Evolutionary conservation across 2,797 vertebrate genomes (phyloP).

Genomic region (Takifugu rubripes): DNA sequence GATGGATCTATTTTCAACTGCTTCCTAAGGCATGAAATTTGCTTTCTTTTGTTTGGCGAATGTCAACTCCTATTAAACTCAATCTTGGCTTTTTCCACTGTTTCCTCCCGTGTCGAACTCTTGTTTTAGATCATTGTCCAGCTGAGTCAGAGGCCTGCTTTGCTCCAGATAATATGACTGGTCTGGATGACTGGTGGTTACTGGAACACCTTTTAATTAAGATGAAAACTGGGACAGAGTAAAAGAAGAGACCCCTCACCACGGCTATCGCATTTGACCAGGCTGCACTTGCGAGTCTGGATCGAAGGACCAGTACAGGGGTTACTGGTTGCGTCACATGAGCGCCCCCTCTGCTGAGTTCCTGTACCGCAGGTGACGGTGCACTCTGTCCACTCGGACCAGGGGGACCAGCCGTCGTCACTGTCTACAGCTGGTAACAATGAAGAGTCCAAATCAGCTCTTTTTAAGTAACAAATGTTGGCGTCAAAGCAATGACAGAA

Average conservation of each 20-base stretch:
- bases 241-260: conserved; percentile 75
- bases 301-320: conserved; percentile 91
- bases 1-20: conserved; percentile 31
- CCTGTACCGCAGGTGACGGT: conserved; percentile 92
- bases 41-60: conserved; percentile 20
- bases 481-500: conserved; percentile 41
- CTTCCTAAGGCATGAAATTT: conserved; percentile 37
- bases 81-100: conserved; percentile 29
- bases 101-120: conserved; percentile 26
- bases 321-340: conserved; percentile 94
- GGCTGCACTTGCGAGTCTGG: conserved; percentile 92
- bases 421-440: conserved; percentile 75
- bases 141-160: conserved; percentile 18
- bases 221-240: conserved; percentile 7
- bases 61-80: conserved; percentile 31
- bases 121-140: conserved; percentile 27
- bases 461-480: conserved; percentile 17
- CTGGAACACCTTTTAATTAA: conserved; percentile 12
- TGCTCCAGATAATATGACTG: conserved; percentile 13
- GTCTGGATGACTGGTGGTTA: neutral
- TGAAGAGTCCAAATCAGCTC: too few species aligned
- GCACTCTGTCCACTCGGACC: conserved; percentile 98
- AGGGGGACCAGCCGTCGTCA: conserved; percentile 95
- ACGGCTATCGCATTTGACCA: conserved; percentile 90
- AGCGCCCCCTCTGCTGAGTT: conserved; percentile 94